Base-by-base conservation (phyloP, 1,140 invertebrate species). In the Drosophila triauraria region DNA sequence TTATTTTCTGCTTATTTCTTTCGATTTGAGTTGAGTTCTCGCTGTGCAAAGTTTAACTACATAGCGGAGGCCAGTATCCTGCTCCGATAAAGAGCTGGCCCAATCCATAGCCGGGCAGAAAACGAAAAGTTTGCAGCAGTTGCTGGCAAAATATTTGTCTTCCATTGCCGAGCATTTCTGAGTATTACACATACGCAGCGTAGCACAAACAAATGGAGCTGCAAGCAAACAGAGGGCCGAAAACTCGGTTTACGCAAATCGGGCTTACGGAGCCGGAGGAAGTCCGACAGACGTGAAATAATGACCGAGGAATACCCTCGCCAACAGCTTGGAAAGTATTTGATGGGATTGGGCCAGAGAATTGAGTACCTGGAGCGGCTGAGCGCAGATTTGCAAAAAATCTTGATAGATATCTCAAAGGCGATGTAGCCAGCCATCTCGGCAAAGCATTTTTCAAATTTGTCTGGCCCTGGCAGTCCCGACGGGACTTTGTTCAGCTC, bases 101-200 rank as follows among this genome's bases (percentile, higher is more conserved):
- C 47, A 20, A 64, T 63, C 62, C 62, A 65, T 63, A 62, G n/a
- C n/a, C 30, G 12, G 20, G 25, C 25, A 42, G 27, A 60, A 46
- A 57, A 40, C 32, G 9, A n/a, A 51, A 60, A 63, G 40, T 25
- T 12, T 43, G 38, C 40, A 44, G 30, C n/a, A 42, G 44, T 57
- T n/a, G 42, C 25, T 50, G 35, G n/a, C 9, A 68, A 70, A 83
- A 74, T 76, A 74, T 83, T 86, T 75, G 54, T 64, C 67, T 64
- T 78, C 48, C 44, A 71, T 86, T 78, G 82, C 42, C 59, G 56
- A 75, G 9, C 56, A 65, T 35, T 40, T 43, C 38, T 25, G 48
- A 43, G 51, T 17, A 68, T 77, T 69, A 68, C 76, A 56, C 68
- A 82, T 78, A 86, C 68, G 78, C 74, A 70, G 40, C 20, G 67